Evolutionary conservation across 1,140 invertebrate genomes (phyloP).

Genomic region (Doryteuthis pealeii): DNA sequence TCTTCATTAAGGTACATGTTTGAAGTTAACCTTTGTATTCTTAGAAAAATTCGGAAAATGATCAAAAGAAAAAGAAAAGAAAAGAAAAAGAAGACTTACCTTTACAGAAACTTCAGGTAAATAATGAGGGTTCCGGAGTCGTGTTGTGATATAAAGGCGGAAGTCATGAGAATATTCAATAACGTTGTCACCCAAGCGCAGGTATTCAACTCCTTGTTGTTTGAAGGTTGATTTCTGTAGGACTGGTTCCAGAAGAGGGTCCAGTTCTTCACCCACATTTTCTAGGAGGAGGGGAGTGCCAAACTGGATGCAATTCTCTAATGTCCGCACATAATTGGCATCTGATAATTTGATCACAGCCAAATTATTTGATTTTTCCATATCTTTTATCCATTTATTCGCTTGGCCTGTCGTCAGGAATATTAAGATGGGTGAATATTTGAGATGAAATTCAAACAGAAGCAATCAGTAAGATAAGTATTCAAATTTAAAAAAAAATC

Average conservation of each 20-base stretch:
- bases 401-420: conserved; percentile 55
- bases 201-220: conserved; percentile 60
- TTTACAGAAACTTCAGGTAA: conserved; percentile 61
- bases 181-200: conserved; percentile 58
- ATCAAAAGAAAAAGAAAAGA: neutral
- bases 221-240: conserved; percentile 59
- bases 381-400: conserved; percentile 87
- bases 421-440: neutral
- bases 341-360: conserved; percentile 58
- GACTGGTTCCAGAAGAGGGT: conserved; percentile 59
- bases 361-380: conserved; percentile 66
- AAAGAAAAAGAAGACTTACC: conserved; percentile 29
- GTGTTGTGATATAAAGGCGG: conserved; percentile 60
- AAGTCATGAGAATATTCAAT: conserved; percentile 59
- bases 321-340: conserved; percentile 55
- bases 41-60: no score
- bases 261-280: conserved; percentile 60
- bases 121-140: conserved; percentile 60
- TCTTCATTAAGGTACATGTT: no score
- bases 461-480: no score
- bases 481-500: no score
- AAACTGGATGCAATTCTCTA: conserved; percentile 61
- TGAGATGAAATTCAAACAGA: neutral
- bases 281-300: conserved; percentile 60
- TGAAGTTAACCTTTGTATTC: no score